Percentiles rank a stretch among this genome's conserved stretches.
These are phyloP conservation scores for Caenorhabditis sulstoni DNA, from an alignment of 2,888 invertebrate genomes.

Conservation along the genomic window DNA sequence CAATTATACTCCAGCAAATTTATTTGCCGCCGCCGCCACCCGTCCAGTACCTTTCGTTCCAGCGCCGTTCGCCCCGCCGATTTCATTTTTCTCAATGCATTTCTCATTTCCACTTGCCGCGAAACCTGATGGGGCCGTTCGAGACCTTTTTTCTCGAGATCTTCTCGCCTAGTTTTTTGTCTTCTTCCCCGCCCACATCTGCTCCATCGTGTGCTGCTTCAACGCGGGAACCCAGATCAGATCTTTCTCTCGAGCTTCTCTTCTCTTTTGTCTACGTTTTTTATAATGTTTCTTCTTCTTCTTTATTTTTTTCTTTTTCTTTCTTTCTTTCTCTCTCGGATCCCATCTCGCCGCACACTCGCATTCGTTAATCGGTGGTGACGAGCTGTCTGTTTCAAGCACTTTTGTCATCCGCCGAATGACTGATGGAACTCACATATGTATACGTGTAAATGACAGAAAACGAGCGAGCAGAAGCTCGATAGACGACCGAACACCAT, in stretches of 20 bases:
- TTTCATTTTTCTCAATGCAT: constrained; percentile 2
- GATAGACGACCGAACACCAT: constrained; percentile 23
- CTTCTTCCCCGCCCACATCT: not conserved
- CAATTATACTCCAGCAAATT: constrained; percentile 31
- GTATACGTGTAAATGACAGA: constrained; percentile 20
- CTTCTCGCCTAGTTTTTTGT: not conserved
- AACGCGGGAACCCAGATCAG: constrained; percentile 10
- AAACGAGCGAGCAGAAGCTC: no score
- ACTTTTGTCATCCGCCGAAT: constrained; percentile 36
- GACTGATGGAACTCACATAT: constrained; percentile 46
- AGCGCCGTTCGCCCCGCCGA: not conserved
- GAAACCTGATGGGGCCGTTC: not conserved
- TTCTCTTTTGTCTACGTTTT: constrained; percentile 11
- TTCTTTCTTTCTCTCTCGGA: constrained; percentile 9
- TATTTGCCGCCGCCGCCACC: constrained; percentile 8
- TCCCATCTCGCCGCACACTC: constrained; percentile 37
- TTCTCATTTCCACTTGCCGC: not conserved
- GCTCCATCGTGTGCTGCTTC: constrained; percentile 1
- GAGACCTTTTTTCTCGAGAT: not conserved
- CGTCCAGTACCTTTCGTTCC: not conserved
- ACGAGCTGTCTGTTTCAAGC: constrained; percentile 45
- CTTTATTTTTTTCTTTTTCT: constrained; percentile 9
- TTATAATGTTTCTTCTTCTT: constrained; percentile 26
- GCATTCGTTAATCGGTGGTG: constrained; percentile 51
- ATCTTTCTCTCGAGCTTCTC: constrained; percentile 8